Evolutionary conservation across 2,888 invertebrate species (phyloP).

Genomic region (Torymus aiolomorphi): DNA sequence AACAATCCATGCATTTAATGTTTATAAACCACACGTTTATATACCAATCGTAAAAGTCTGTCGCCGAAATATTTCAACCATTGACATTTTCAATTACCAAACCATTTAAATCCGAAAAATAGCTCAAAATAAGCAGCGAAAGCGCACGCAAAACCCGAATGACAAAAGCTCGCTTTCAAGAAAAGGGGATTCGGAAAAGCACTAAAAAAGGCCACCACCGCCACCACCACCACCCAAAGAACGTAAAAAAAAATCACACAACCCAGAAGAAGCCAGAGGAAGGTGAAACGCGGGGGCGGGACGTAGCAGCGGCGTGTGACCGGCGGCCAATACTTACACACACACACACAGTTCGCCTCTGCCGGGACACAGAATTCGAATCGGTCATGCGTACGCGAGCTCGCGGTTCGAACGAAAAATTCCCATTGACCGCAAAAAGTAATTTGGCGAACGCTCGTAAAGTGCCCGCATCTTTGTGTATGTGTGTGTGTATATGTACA

Average conservation of each 20-base stretch:
- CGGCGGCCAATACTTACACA: slow-evolving; percentile 58
- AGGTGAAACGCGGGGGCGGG: background rate
- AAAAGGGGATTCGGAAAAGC: background rate
- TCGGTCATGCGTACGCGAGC: slow-evolving; percentile 20
- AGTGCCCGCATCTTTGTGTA: background rate
- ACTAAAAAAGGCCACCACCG: background rate
- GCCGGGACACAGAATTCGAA: slow-evolving; percentile 28
- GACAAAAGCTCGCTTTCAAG: no score
- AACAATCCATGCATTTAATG: no score
- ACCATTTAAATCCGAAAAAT: no score
- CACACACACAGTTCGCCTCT: background rate
- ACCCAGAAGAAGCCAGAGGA: background rate
- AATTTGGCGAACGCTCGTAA: slow-evolving; percentile 39
- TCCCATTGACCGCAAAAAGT: slow-evolving; percentile 41
- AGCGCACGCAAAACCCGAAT: no score
- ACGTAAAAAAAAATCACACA: background rate
- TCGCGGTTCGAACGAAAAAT: slow-evolving; percentile 24
- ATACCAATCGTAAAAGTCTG: no score
- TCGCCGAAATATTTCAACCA: no score
- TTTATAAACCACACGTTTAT: no score
- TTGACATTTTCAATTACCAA: no score
- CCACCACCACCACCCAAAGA: background rate
- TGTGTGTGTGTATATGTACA: background rate
- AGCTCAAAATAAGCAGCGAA: no score
- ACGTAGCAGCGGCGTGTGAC: slow-evolving; percentile 14